Evolutionary conservation across 2,888 invertebrate genomes (phyloP).

Genomic region (Keiferia lycopersicella): DNA sequence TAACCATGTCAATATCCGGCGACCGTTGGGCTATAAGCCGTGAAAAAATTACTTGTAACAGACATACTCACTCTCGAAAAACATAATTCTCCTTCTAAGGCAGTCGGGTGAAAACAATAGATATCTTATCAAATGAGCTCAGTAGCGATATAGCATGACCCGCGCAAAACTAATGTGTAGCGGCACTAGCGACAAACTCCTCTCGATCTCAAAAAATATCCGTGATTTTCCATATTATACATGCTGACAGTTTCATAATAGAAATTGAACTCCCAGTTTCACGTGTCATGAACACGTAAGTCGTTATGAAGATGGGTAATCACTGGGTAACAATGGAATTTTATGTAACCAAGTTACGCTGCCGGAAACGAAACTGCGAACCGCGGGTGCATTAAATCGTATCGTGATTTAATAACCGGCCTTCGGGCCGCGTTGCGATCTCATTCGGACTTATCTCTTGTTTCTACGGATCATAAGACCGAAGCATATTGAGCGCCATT

Average conservation of each 20-base stretch:
- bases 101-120: too few species aligned
- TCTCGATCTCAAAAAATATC: not conserved
- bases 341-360: slow-evolving; percentile 61
- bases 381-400: slow-evolving; percentile 56
- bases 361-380: slow-evolving; percentile 58
- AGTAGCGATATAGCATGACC: not conserved
- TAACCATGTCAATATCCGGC: too few species aligned
- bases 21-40: too few species aligned
- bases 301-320: slow-evolving; percentile 32
- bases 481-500: too few species aligned
- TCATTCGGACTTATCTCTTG: slow-evolving; percentile 25
- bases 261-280: slow-evolving; percentile 22
- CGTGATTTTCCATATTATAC: not conserved
- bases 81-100: too few species aligned
- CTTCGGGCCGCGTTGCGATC: slow-evolving; percentile 46
- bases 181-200: not conserved
- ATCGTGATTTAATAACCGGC: slow-evolving; percentile 51
- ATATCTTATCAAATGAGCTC: not conserved
- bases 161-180: not conserved
- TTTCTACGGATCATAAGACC: not conserved
- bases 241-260: not conserved
- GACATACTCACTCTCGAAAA: too few species aligned
- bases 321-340: slow-evolving; percentile 53
- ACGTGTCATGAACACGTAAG: slow-evolving; percentile 28
- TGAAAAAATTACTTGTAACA: too few species aligned